phyloP scores from a whole-genome alignment of 2,113 vertebrate genomes.

The Macquaria ambigua region DNA sequence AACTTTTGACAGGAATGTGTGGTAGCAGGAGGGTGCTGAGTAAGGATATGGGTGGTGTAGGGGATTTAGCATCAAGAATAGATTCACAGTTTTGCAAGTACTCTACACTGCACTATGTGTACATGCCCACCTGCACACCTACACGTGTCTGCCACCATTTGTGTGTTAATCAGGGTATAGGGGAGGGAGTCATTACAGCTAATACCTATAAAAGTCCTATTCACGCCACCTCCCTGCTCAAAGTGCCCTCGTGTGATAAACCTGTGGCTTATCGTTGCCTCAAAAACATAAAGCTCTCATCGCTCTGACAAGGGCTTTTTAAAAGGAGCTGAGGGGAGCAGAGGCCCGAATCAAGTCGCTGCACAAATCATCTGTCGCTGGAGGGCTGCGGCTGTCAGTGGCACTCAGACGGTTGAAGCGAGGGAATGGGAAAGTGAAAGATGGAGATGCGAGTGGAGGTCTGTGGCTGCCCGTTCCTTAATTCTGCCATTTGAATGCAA shows the following conservation, averaged over 20 bases:
- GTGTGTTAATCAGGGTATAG: slow-evolving; percentile 40
- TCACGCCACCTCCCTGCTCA: slow-evolving; percentile 22
- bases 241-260: slow-evolving; percentile 53
- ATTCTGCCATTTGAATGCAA: slow-evolving; percentile 70
- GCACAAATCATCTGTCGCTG: slow-evolving; percentile 68
- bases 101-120: not conserved
- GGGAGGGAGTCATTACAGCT: slow-evolving; percentile 39
- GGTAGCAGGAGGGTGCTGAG: slow-evolving; percentile 26
- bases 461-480: slow-evolving; percentile 42
- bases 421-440: slow-evolving; percentile 63
- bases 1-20: slow-evolving; percentile 35
- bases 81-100: slow-evolving; percentile 12
- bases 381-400: slow-evolving; percentile 46
- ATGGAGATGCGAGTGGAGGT: slow-evolving; percentile 38
- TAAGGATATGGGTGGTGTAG: slow-evolving; percentile 1
- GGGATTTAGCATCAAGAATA: slow-evolving; percentile 15
- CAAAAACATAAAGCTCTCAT: slow-evolving; percentile 62
- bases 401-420: slow-evolving; percentile 29
- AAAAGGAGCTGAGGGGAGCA: slow-evolving; percentile 35
- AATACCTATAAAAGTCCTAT: slow-evolving; percentile 47
- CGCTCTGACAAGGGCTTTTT: slow-evolving; percentile 58
- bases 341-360: slow-evolving; percentile 52
- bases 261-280: slow-evolving; percentile 49
- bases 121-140: not conserved
- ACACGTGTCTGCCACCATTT: not conserved